Evolutionary conservation across 2,797 vertebrate genomes (phyloP), one percentile per base, ranked within the genome.

Genomic region (Poeciliopsis infans): DNA sequence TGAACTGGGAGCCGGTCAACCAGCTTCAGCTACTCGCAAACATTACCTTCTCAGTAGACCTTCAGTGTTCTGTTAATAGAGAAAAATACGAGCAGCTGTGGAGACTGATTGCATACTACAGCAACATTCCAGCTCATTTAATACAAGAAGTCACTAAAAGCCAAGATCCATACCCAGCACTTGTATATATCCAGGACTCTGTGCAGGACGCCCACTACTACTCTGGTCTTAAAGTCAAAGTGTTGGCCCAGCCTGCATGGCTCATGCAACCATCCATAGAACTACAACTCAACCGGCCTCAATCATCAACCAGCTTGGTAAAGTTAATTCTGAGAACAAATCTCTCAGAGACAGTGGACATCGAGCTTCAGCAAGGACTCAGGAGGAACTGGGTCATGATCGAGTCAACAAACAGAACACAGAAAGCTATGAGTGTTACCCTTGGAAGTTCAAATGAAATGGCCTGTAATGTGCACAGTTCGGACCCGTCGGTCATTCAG

Each of bases 81-180:
- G 95, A 94, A 8, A 96, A 92, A 74, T 98, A 98, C 25, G 97
- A 98, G 85, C 95, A 93, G 7, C 80, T 99, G 0, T 99, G 98
- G 98, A 96, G 97, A 53, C 93, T 99, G 13, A 96, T 99, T 8
- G 98, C 97, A 0, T 99, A 99, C 78, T 99, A 99, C 85, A 98
- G 97, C 69, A 97, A 95, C 47, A 95, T 96, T 0, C 97, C 98
- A 1, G 96, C 97, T 5, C 97, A 95, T 66, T 85, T 98, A 76
- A 90, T 95, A 86, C 95, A 94, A 4, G 96, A 94, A 5, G 0
- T 76, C 4, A 75, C 93, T 85, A 87, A 95, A 36, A 91, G 86
- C 43, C 86, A 92, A 69, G 95, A 96, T 1, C 94, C 96, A 59
- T 87, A 93, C 66, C 70, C 88, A 18, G 94, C 92, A 64, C 96